These are phyloP conservation scores for Lumbricus terrestris DNA, from an alignment of 2,888 invertebrate species.

Conservation along the genomic window DNA sequence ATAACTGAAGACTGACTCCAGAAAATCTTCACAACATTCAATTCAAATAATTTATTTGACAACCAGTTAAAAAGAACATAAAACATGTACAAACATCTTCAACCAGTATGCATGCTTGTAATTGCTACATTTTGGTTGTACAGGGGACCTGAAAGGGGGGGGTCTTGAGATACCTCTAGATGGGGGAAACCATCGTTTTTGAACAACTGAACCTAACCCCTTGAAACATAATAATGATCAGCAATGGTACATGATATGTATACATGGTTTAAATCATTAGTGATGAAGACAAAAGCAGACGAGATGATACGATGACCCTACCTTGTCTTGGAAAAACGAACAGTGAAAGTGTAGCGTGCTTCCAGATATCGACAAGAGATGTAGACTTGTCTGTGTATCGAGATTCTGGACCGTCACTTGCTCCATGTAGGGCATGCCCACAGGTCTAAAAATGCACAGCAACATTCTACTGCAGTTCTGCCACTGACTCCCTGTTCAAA, in stretches of 20 bases:
- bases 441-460: slow-evolving; percentile 64
- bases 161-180: too few species aligned
- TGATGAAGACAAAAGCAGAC: background rate
- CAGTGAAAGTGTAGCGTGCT: slow-evolving; percentile 93
- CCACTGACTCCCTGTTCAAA: too few species aligned
- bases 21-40: background rate
- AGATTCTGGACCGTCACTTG: slow-evolving; percentile 84
- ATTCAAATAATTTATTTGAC: too few species aligned
- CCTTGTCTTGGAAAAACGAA: slow-evolving; percentile 93
- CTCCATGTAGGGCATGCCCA: slow-evolving; percentile 83
- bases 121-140: too few species aligned
- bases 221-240: background rate
- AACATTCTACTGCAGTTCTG: background rate
- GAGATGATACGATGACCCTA: slow-evolving; percentile 58
- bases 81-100: too few species aligned
- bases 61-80: too few species aligned
- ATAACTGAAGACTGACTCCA: background rate
- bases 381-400: slow-evolving; percentile 80
- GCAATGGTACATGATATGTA: background rate
- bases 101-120: too few species aligned
- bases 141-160: too few species aligned
- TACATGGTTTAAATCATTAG: background rate
- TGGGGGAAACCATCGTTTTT: too few species aligned
- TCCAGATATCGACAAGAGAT: slow-evolving; percentile 89
- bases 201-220: background rate